Evolutionary conservation across 2,888 invertebrate species (phyloP), one percentile per base, ranked within the genome.

Genomic region (Athripsodes cinereus): DNA sequence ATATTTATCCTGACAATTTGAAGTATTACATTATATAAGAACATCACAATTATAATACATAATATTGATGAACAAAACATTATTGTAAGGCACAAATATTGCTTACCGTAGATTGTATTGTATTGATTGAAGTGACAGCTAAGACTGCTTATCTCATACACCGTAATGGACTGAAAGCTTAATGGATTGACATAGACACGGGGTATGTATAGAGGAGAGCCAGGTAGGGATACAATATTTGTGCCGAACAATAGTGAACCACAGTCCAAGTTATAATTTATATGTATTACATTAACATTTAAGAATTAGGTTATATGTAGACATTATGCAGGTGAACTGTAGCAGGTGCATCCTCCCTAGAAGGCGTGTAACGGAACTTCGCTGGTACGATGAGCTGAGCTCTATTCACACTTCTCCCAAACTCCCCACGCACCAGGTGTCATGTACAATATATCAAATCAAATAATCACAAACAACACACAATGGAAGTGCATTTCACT

Each of bases 221-320:
- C 31, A 53, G 52, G 52, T 34, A 21, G 20, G 52, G 13, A 40
- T n/a, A 55, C 66, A 69, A 69, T 70, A 70, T 76, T 76, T 83
- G 87, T 87, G 87, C 87, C 87, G 86, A 87, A 87, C 87, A 87
- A 87, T 87, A 87, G 87, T 87, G 87, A 87, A 86, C 84, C 69
- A 62, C 31, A 60, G 47, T 31, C 58, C 21, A 54, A 18, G 26
- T 26, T 26, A 26, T 26, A 26, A 13, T 44, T 8, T 8, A 13
- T 13, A 44, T 3, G 44, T 44, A 44, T 44, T 44, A 18, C 26
- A 18, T 44, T 44, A 18, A 18, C 18, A 44, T 44, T 44, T 8
- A 44, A 8, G 6, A 44, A 44, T 16, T 34, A 34, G 13, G 13
- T 13, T 34, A 34, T 34, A 10, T 13, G 13, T n/a, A n/a, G n/a